Conservation (phyloP, 2,888 invertebrate species). For the Synergus umbraculus region DNA sequence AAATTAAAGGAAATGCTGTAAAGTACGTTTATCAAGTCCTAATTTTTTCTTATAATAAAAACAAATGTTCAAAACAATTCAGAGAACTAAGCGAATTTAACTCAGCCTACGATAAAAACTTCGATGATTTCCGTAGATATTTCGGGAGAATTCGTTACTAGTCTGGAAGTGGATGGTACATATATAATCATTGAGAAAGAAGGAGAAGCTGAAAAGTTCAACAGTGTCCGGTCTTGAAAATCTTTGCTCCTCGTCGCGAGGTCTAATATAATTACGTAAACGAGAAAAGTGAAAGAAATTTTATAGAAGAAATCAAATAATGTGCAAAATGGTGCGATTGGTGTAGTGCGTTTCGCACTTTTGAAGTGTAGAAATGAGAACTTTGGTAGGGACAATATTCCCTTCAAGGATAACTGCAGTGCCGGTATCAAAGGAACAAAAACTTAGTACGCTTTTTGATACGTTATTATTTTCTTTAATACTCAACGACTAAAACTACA, state of each 20-base stretch:
- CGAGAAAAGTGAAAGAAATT: not conserved
- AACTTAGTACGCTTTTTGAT: conserved; percentile 23
- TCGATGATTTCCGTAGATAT: not conserved
- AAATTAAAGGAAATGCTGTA: too few species aligned
- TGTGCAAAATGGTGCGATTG: conserved; percentile 18
- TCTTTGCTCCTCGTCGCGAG: not conserved
- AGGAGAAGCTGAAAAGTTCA: not conserved
- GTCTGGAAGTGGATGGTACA: not conserved
- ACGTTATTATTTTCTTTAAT: not conserved
- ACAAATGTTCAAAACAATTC: not conserved
- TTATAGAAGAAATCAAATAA: not conserved
- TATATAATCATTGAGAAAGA: too few species aligned
- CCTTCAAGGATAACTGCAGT: conserved; percentile 35
- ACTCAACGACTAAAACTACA: not conserved
- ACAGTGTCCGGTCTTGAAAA: not conserved
- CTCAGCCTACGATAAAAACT: not conserved
- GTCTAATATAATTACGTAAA: conserved; percentile 3
- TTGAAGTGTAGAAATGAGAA: conserved; percentile 19
- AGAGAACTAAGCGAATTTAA: not conserved
- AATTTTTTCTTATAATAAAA: too few species aligned
- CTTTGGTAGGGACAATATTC: conserved; percentile 17
- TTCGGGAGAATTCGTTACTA: not conserved
- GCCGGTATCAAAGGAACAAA: conserved; percentile 3
- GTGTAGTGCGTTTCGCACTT: conserved; percentile 23
- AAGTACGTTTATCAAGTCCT: too few species aligned